Evolutionary conservation across 2,797 vertebrate genomes (phyloP).

Genomic region (Megaceryle alcyon): DNA sequence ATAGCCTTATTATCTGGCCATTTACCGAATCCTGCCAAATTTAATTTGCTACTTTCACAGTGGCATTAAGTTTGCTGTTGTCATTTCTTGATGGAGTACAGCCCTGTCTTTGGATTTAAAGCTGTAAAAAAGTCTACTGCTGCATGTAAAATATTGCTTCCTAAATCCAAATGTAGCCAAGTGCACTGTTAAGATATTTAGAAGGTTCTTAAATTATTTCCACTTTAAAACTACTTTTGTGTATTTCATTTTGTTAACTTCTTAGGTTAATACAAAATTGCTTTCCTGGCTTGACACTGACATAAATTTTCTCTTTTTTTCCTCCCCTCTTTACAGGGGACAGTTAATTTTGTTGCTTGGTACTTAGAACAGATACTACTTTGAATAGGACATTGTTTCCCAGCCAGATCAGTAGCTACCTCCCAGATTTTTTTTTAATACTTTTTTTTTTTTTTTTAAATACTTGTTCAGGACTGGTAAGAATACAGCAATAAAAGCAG

Average conservation of each 20-base stretch:
- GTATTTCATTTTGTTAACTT: constrained; percentile 56
- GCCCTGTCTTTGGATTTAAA: constrained; percentile 27
- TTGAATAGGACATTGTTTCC: constrained; percentile 79
- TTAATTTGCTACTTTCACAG: neutral
- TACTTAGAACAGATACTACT: constrained; percentile 77
- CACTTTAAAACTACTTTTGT: constrained; percentile 61
- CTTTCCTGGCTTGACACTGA: constrained; percentile 47
- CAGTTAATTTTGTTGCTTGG: constrained; percentile 59
- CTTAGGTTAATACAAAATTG: constrained; percentile 55
- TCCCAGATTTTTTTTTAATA: neutral
- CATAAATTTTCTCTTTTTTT: neutral
- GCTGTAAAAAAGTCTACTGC: neutral
- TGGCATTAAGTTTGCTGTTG: neutral
- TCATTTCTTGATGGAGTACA: constrained; percentile 37
- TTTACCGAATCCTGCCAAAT: neutral
- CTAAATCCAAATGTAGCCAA: constrained; percentile 56
- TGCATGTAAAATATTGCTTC: constrained; percentile 68
- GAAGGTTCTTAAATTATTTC: constrained; percentile 64
- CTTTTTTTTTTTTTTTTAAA: neutral
- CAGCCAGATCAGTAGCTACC: constrained; percentile 72
- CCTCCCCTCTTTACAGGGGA: neutral
- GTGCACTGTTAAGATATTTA: constrained; percentile 60
- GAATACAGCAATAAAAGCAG: neutral
- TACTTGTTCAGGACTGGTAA: constrained; percentile 25
- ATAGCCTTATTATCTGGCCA: neutral